Evolutionary conservation across 2,888 invertebrate genomes (phyloP).

Genomic region (Rhorus exstirpatorius): DNA sequence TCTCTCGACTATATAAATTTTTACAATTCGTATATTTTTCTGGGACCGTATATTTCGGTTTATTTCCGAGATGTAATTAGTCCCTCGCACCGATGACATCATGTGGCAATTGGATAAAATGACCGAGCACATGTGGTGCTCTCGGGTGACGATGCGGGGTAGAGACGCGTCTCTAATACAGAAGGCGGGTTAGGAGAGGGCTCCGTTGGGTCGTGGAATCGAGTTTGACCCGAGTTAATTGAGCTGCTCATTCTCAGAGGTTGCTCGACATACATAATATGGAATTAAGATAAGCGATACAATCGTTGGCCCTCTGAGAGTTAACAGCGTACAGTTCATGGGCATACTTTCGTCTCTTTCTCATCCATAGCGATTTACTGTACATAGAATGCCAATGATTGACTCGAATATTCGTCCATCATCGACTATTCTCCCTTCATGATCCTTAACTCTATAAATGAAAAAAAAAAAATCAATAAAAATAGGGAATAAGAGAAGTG

Average conservation of each 20-base stretch:
- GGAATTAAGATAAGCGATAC: not conserved
- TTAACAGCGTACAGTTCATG: not conserved
- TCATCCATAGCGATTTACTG: not conserved
- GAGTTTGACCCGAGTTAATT: conserved; percentile 71
- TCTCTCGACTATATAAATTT: no score
- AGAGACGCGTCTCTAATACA: no score
- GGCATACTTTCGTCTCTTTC: not conserved
- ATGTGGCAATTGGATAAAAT: conserved; percentile 72
- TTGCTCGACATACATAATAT: conserved; percentile 33
- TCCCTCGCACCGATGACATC: conserved; percentile 71
- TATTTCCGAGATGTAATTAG: conserved; percentile 73
- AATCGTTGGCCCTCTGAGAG: conserved; percentile 10
- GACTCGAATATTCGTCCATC: not conserved
- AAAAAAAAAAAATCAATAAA: not conserved
- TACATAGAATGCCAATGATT: not conserved
- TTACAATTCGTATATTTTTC: conserved; percentile 41
- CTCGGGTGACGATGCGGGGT: conserved; percentile 56
- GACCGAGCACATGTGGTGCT: conserved; percentile 61
- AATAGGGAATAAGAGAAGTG: not conserved
- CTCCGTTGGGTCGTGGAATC: conserved; percentile 71
- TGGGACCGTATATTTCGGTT: conserved; percentile 58
- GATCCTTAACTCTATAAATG: not conserved
- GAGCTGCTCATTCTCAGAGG: conserved; percentile 65
- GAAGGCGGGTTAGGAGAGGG: no score
- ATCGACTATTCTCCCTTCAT: no score